Conservation (phyloP, 2,888 invertebrate species). For the Melikaiella ostensackeni region DNA sequence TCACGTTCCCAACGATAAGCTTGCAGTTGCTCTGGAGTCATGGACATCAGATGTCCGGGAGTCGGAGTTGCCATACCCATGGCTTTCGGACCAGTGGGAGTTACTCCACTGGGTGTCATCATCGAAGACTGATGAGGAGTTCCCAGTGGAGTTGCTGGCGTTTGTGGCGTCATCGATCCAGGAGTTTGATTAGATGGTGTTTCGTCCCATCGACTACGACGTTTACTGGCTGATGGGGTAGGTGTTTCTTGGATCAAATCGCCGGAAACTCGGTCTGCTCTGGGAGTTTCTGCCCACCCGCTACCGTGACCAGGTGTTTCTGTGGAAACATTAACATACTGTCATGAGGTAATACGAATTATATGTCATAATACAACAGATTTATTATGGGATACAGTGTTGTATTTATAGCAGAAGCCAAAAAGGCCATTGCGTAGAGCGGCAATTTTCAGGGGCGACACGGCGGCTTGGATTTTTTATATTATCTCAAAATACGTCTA, state of each 20-base stretch:
- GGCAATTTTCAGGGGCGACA: no score
- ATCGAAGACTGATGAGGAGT: conserved; percentile 86
- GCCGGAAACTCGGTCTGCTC: conserved; percentile 91
- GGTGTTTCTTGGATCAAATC: conserved; percentile 94
- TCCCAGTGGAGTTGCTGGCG: conserved; percentile 87
- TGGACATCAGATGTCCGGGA: conserved; percentile 95
- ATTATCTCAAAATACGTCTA: no score
- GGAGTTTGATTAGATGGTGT: conserved; percentile 90
- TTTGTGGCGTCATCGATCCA: conserved; percentile 84
- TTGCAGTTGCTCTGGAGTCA: conserved; percentile 99
- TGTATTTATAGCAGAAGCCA: no score
- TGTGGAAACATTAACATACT: conserved; percentile 64
- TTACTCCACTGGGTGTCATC: conserved; percentile 80
- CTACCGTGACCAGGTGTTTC: conserved; percentile 97
- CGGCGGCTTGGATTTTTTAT: no score
- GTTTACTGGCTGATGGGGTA: conserved; percentile 95
- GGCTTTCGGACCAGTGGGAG: conserved; percentile 95
- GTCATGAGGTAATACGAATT: conserved; percentile 29
- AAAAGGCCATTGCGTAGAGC: no score
- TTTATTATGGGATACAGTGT: no score
- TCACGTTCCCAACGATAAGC: conserved; percentile 99
- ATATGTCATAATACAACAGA: no score
- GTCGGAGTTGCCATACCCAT: conserved; percentile 99
- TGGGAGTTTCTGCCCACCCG: conserved; percentile 99
- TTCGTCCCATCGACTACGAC: conserved; percentile 99